These are phyloP conservation scores for Lonchura striata DNA, from an alignment of 2,113 vertebrate species.

Conservation along the genomic window DNA sequence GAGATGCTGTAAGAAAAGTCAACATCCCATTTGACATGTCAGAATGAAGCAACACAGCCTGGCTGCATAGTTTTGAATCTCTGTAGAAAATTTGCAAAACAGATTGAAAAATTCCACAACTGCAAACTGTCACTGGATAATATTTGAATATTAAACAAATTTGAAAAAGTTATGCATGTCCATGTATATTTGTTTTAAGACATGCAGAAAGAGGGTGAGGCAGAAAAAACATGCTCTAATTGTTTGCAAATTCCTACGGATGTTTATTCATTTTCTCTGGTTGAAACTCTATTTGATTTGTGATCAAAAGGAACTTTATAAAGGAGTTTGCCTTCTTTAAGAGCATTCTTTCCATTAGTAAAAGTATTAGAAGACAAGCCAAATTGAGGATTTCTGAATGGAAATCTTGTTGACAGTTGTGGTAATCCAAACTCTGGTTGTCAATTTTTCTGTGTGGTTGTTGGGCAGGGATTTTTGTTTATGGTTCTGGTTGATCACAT, in stretches of 20 bases:
- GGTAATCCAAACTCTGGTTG: slow-evolving; percentile 14
- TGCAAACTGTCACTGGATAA: background rate
- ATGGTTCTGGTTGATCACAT: slow-evolving; percentile 13
- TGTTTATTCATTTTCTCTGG: slow-evolving; percentile 35
- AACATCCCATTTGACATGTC: background rate
- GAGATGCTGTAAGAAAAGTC: background rate
- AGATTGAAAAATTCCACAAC: background rate
- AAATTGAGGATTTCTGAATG: slow-evolving; percentile 56
- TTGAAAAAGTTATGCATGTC: background rate
- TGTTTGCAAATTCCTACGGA: slow-evolving; percentile 29
- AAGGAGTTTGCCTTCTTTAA: slow-evolving; percentile 22
- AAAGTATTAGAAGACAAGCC: slow-evolving; percentile 5
- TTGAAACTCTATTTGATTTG: slow-evolving; percentile 15
- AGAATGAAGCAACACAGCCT: background rate
- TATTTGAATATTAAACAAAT: background rate
- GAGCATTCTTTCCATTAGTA: slow-evolving; percentile 48
- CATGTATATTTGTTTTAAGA: background rate
- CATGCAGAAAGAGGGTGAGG: background rate
- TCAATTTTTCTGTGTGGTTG: background rate
- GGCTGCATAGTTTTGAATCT: background rate
- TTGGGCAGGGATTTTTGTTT: slow-evolving; percentile 34
- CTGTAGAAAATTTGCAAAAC: background rate
- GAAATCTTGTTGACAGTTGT: slow-evolving; percentile 52
- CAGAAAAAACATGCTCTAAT: background rate
- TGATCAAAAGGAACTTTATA: slow-evolving; percentile 30